A percentile compares a stretch with the other conserved stretches of the same genome.
Evolutionary conservation across 2,797 vertebrate species (phyloP).

Genomic region (Gymnopithys bicolor): DNA sequence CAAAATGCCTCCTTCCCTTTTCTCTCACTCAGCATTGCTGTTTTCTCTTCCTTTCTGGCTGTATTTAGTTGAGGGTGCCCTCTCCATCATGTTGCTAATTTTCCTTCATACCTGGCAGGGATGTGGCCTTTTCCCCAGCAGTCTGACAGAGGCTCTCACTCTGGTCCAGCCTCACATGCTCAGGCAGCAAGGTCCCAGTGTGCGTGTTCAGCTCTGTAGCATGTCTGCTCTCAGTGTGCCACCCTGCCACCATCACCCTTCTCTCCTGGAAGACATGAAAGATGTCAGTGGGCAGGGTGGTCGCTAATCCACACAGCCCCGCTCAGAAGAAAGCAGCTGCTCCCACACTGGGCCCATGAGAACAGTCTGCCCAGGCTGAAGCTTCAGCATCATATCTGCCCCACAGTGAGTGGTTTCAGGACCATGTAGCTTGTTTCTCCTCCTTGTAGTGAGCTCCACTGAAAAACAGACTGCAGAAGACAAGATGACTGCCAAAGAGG

Average conservation of each 20-base stretch:
- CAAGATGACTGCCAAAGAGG: background rate
- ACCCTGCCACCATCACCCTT: background rate
- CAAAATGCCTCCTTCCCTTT: background rate
- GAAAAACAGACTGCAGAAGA: background rate
- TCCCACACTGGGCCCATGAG: background rate
- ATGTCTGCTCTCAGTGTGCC: rapidly evolving
- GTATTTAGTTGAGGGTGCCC: background rate
- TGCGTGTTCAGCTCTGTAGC: rapidly evolving
- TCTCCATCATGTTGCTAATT: background rate
- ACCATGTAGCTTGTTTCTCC: background rate
- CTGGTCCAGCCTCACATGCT: rapidly evolving
- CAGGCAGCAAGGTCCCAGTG: background rate
- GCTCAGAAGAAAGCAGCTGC: background rate
- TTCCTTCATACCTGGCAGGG: background rate
- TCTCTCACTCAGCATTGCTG: background rate
- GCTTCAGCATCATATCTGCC: background rate
- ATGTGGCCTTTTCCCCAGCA: background rate
- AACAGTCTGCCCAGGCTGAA: background rate
- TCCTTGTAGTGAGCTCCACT: background rate
- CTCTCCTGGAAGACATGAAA: background rate
- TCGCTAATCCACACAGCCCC: background rate
- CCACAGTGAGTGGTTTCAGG: background rate
- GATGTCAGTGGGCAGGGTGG: background rate
- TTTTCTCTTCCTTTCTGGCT: background rate
- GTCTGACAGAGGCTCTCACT: background rate